phyloP scores from a whole-genome alignment of 53 echinoderm and acorn worm genomes.

The Echinometra lucunter region DNA sequence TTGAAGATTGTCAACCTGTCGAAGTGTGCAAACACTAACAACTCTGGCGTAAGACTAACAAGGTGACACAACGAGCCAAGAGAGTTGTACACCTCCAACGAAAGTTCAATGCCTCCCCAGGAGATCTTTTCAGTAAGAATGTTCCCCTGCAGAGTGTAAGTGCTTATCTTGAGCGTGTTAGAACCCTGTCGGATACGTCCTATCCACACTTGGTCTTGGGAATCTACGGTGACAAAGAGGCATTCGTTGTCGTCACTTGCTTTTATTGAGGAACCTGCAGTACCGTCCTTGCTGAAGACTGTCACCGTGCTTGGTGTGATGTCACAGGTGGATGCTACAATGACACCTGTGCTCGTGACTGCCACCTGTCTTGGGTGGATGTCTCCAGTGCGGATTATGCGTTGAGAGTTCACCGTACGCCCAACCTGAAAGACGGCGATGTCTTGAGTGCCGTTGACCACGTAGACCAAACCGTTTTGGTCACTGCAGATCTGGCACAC shows the following conservation, averaged over 20 bases:
- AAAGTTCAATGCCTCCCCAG: background rate
- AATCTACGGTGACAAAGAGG: constrained; percentile 16
- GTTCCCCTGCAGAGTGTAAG: background rate
- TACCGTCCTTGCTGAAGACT: constrained; percentile 8
- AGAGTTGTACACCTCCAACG: background rate
- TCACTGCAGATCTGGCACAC: constrained; percentile 40
- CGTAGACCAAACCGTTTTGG: background rate
- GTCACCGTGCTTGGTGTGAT: constrained; percentile 31
- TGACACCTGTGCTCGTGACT: background rate
- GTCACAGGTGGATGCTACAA: constrained; percentile 8
- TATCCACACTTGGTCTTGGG: background rate
- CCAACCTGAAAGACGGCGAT: background rate
- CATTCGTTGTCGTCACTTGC: background rate
- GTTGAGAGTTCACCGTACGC: background rate
- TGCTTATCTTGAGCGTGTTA: background rate
- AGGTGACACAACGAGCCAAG: background rate
- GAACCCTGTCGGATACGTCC: background rate
- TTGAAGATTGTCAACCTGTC: background rate
- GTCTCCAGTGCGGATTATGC: background rate
- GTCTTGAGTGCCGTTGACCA: constrained; percentile 3
- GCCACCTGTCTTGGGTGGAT: background rate
- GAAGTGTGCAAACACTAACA: constrained; percentile 7
- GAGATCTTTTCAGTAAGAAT: background rate
- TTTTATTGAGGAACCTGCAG: background rate
- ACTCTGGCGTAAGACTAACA: background rate